These are phyloP conservation scores for Mirza zaza DNA, from an alignment of 2,113 vertebrate genomes.

Conservation along the genomic window DNA sequence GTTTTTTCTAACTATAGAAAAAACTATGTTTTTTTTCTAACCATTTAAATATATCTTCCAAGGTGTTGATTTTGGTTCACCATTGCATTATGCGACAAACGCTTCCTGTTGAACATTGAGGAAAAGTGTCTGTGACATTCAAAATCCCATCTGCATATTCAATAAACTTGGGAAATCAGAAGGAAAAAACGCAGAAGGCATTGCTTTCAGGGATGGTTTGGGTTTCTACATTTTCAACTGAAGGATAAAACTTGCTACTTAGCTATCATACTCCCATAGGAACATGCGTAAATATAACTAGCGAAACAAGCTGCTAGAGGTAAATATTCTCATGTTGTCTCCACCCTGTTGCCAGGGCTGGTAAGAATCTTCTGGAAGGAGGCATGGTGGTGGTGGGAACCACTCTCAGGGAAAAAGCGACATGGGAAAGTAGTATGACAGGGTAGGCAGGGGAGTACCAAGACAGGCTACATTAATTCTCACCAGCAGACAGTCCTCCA, in stretches of 20 bases:
- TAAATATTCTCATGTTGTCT: slow-evolving; percentile 70
- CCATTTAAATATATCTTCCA: not conserved
- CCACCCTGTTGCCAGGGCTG: slow-evolving; percentile 83
- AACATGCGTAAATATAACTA: not conserved
- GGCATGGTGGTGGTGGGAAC: slow-evolving; percentile 79
- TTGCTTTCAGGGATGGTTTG: not conserved
- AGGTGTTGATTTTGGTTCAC: not conserved
- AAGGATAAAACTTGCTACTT: not conserved
- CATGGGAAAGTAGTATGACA: slow-evolving; percentile 86
- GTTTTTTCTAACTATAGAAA: not conserved
- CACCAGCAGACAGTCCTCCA: slow-evolving; percentile 62
- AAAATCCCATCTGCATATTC: not conserved
- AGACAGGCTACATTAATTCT: slow-evolving; percentile 75
- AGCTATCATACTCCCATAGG: not conserved
- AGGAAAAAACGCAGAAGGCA: not conserved
- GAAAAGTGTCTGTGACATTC: not conserved
- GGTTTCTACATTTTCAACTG: not conserved
- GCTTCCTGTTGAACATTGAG: not conserved
- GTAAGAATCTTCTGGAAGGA: slow-evolving; percentile 84
- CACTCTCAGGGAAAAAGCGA: slow-evolving; percentile 87
- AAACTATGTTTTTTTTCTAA: not conserved
- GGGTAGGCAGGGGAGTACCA: slow-evolving; percentile 67
- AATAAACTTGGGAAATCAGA: not conserved
- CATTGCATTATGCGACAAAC: not conserved
- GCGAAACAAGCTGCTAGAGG: not conserved